Conservation (phyloP, 2,113 vertebrate genomes). For the Xenotilapia longispinis region DNA sequence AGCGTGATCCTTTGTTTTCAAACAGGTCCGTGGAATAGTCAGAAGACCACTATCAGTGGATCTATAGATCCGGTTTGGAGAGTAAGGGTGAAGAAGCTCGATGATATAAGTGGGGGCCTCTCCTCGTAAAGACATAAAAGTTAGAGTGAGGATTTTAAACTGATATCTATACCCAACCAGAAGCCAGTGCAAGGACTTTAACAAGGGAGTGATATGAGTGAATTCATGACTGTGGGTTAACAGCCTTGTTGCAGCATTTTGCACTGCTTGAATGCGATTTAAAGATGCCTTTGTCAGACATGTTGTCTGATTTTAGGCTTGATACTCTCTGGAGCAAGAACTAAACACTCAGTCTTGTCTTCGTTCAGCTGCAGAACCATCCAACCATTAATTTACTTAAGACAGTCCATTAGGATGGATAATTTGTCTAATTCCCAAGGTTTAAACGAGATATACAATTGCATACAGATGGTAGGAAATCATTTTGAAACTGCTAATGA, state of each 20-base stretch:
- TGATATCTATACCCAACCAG: neutral
- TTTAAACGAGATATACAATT: neutral
- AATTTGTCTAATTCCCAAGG: neutral
- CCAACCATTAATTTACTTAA: neutral
- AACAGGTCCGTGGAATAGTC: neutral
- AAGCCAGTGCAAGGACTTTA: neutral
- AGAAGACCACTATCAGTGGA: neutral
- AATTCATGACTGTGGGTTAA: neutral
- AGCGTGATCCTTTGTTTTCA: neutral
- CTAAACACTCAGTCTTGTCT: neutral
- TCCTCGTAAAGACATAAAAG: neutral
- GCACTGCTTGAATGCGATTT: neutral
- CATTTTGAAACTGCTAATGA: neutral
- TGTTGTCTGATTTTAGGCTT: neutral
- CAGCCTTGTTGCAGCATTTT: neutral
- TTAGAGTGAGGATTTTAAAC: neutral
- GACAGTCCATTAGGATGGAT: neutral
- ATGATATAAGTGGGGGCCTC: neutral
- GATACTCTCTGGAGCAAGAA: neutral
- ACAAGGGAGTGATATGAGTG: neutral
- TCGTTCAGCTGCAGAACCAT: neutral
- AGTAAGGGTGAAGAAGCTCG: neutral
- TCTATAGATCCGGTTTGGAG: fast-evolving
- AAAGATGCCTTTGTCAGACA: neutral
- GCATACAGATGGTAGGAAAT: neutral